Evolutionary conservation across 2,113 vertebrate genomes (phyloP), one percentile per base, ranked within the genome.

Genomic region (Eurypyga helias): DNA sequence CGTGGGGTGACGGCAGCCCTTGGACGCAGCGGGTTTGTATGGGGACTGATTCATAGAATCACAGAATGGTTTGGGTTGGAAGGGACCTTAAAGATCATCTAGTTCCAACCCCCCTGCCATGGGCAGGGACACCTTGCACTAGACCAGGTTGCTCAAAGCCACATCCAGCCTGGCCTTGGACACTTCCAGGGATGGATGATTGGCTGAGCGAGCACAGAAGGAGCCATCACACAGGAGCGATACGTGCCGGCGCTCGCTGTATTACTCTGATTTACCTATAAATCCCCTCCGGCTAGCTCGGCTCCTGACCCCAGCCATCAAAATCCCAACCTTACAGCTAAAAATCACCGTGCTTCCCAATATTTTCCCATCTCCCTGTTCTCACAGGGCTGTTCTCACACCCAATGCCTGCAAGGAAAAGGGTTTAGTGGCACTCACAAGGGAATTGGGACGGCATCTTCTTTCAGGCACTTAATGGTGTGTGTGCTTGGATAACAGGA

Each of bases 361-460:
- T 6, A 14, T n/a, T 75, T 61, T 71, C 87, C 3, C 6, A 3
- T 14, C 6, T 24, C 21, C 15, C 33, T 0, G 0, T 16, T 5
- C 13, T 3, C 54, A 2, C 9, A 2, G 55, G n/a, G 49, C 65
- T 64, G 24, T n/a, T 77, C 60, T 26, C 19, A 7, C 24, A 7
- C 16, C 36, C 0, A 0, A 4, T 6, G 69, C 36, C 41, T 48
- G 31, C 26, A 16, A 3, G 7, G 29, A 10, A 11, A 71, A 21
- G 52, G 21, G 7, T 49, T 71, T 18, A 2, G 12, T 7, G 69
- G 51, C n/a, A 6, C 7, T 73, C 66, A 21, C 41, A 3, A 17
- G 60, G 82, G 84, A 69, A 84, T 55, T 6, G 2, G 3, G 71
- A 13, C 1, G 1, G 52, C 1, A 0, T 54, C 67, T 62, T 14